Base-by-base conservation (phyloP, 2,797 vertebrate genomes). In the Tamandua tetradactyla region DNA sequence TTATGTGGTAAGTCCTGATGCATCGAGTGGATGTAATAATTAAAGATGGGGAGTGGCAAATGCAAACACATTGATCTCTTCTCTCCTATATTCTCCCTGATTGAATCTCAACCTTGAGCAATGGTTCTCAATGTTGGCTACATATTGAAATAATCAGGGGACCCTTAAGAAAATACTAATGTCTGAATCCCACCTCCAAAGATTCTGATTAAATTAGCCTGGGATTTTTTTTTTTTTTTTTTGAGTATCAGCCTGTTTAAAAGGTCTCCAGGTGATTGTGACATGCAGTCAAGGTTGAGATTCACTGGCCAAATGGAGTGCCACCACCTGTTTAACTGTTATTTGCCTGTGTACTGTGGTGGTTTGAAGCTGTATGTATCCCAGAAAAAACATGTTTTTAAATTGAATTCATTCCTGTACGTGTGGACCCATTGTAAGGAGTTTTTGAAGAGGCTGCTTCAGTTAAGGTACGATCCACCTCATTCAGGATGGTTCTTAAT, bases 1-100 rank as follows among this genome's bases (percentile, higher is more conserved):
- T 93, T 82, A 55, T 30, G 47, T 76, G 23, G 6, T 23, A 35
- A 88, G 57, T 80, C 66, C 30, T 35, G 68, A 66, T 57, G 25
- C 20, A 69, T 75, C 42, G 17, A 57, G 10, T 47, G 20, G 44
- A 88, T 78, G 85, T 35, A 79, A 23, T 79, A 78, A 85, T 74
- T 93, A 90, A 93, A 90, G 74, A 61, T 10, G 3, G 17, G 76
- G 40, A 35, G 11, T 62, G 18, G 44, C 37, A 92, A 93, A 57
- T 86, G 68, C 82, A 94, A 83, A 44, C 42, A 64, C 40, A 79
- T 86, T 91, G 71, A n/a, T 88, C 47, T 82, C 20, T 89, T 82
- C 5, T 25, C 12, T 92, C 32, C 47, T 78, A 13, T 44, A 59
- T 52, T 95, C 35, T 40, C 40, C 57, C 20, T 55, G 62, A 92